Base-by-base conservation (phyloP, 2,888 invertebrate species). In the Erannis defoliaria region DNA sequence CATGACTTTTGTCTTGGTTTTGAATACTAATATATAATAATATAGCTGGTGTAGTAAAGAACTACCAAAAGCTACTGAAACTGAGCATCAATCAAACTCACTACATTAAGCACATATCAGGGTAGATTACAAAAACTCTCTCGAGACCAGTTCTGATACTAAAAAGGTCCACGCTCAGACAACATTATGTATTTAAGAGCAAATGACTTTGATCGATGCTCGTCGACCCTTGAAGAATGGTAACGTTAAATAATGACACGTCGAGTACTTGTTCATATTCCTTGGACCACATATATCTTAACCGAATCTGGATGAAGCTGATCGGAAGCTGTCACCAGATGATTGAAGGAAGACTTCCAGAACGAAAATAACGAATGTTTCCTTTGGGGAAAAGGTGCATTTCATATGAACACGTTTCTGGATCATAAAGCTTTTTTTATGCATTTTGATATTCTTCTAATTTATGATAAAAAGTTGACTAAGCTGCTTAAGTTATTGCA, bases 141-240 rank as follows among this genome's bases (percentile, higher is more conserved):
- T 16, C 16, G 26, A 50, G 63, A 64, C 64, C 67, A 64, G 63
- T 67, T 65, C 64, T 62, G 67, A 57, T 63, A 65, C 62, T 55
- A 64, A 67, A 65, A 61, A 65, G 42, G 55, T 9, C 37, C 56
- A 59, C 51, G 55, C 58, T 65, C 51, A 64, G 51, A 49, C 64
- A 59, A 59, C 50, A 49, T 61, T n/a, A 59, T 54, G 58, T 60
- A 67, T 66, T 70, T 66, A 64, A 66, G 50, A 69, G 67, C 69
- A 71, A 71, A 70, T 67, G 75, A 76, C 78, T 71, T 76, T 78
- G 80, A 80, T 80, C 73, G 75, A 78, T 78, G 72, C 57, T 62
- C 63, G 45, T 51, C 60, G 65, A 65, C 63, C 66, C 67, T 62
- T 70, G 63, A 74, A 53, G 68, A 74, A 76, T 71, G 71, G 67